Evolutionary conservation across 2,797 vertebrate genomes (phyloP).

Genomic region (Synaphobranchus kaupii): DNA sequence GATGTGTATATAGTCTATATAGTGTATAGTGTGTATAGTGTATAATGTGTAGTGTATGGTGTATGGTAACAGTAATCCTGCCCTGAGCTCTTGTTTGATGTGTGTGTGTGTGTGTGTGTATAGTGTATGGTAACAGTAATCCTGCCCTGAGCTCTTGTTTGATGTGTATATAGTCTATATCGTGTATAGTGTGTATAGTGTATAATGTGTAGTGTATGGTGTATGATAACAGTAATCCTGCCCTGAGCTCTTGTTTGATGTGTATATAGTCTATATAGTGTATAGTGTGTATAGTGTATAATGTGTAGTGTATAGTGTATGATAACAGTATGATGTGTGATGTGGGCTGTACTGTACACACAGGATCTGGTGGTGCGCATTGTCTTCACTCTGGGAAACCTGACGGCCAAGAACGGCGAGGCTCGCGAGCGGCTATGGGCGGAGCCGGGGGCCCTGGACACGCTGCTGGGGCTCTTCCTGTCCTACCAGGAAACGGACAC

Average conservation of each 20-base stretch:
- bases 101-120: neutral
- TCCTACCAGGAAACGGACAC: constrained; percentile 69
- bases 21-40: no score
- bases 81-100: neutral
- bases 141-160: no score
- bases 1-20: neutral
- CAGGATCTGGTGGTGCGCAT: constrained; percentile 90
- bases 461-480: constrained; percentile 78
- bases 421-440: constrained; percentile 78
- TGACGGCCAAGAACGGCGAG: constrained; percentile 79
- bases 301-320: no score
- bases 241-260: neutral
- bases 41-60: no score
- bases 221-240: no score
- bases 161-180: neutral
- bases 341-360: constrained; percentile 37
- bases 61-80: no score
- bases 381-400: constrained; percentile 89
- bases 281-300: no score
- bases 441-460: constrained; percentile 69
- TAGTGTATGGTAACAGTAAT: neutral
- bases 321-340: neutral
- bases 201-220: no score
- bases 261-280: neutral
- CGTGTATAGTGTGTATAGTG: no score